Percentiles rank a stretch among this genome's conserved stretches.
phyloP scores from a whole-genome alignment of 2,888 invertebrate species.

The Archaeoteleia sp. region DNA sequence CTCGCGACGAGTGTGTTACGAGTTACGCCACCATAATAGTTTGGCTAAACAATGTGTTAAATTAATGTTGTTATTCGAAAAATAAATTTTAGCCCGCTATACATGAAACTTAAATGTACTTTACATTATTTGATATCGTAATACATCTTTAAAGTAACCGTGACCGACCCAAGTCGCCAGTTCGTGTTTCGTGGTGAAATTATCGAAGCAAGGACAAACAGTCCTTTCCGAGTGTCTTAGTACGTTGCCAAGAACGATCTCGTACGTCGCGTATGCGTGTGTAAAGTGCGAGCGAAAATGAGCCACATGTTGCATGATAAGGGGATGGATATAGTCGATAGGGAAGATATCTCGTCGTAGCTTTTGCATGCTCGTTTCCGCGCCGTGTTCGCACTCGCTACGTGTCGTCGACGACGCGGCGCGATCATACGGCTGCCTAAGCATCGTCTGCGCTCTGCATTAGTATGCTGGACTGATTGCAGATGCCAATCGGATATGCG shows the following conservation, averaged over 20 bases:
- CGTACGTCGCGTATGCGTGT: slow-evolving; percentile 23
- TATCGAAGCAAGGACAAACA: slow-evolving; percentile 3
- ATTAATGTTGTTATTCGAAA: no score
- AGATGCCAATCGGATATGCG: slow-evolving; percentile 31
- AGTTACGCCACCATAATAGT: no score
- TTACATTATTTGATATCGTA: no score
- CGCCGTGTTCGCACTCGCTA: background rate
- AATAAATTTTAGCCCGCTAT: no score
- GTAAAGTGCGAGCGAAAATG: slow-evolving; percentile 35
- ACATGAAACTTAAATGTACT: no score
- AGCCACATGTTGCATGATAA: slow-evolving; percentile 43
- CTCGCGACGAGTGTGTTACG: no score
- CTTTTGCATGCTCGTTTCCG: slow-evolving; percentile 15
- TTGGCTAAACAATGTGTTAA: no score
- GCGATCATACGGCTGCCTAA: slow-evolving; percentile 13
- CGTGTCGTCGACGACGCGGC: background rate
- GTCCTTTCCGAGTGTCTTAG: slow-evolving; percentile 20
- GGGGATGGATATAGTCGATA: slow-evolving; percentile 11
- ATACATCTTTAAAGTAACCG: no score
- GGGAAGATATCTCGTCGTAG: slow-evolving; percentile 14
- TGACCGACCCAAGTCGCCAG: no score
- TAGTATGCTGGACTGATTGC: slow-evolving; percentile 25
- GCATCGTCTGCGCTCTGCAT: slow-evolving; percentile 13
- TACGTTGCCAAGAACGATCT: slow-evolving; percentile 23
- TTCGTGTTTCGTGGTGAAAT: no score